Evolutionary conservation across 2,113 vertebrate genomes (phyloP).

Genomic region (Onychorhynchus coronatus): DNA sequence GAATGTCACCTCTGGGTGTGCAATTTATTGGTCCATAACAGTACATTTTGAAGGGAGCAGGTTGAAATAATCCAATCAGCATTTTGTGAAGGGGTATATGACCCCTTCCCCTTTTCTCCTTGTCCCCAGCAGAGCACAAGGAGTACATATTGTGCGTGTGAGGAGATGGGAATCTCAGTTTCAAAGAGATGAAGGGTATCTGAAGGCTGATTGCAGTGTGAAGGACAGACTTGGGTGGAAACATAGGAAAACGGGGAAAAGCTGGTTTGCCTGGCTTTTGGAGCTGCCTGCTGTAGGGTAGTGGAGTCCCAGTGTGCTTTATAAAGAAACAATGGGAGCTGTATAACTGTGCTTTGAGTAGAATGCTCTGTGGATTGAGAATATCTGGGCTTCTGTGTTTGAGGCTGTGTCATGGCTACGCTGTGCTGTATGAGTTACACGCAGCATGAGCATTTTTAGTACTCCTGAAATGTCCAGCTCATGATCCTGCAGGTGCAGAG

Average conservation of each 20-base stretch:
- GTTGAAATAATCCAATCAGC: slow-evolving; percentile 14
- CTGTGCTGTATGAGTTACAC: not conserved
- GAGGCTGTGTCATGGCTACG: not conserved
- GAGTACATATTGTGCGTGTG: not conserved
- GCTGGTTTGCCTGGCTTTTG: not conserved
- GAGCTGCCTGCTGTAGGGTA: not conserved
- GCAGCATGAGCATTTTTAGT: not conserved
- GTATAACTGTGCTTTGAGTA: not conserved
- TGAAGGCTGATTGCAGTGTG: not conserved
- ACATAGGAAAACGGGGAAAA: not conserved
- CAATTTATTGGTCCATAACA: not conserved
- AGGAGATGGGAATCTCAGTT: not conserved
- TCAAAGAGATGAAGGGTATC: not conserved
- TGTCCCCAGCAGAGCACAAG: not conserved
- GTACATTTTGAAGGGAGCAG: not conserved
- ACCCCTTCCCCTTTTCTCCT: not conserved
- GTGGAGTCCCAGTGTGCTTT: not conserved
- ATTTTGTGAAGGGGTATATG: not conserved
- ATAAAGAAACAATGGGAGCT: not conserved
- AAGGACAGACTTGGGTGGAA: not conserved
- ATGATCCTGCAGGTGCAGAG: not conserved
- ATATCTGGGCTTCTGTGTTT: not conserved
- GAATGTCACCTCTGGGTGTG: slow-evolving; percentile 43
- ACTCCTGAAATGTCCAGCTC: not conserved
- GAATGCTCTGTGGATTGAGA: not conserved